Evolutionary conservation across 2,888 invertebrate species (phyloP).

Genomic region (Chloroclystis v-ata): DNA sequence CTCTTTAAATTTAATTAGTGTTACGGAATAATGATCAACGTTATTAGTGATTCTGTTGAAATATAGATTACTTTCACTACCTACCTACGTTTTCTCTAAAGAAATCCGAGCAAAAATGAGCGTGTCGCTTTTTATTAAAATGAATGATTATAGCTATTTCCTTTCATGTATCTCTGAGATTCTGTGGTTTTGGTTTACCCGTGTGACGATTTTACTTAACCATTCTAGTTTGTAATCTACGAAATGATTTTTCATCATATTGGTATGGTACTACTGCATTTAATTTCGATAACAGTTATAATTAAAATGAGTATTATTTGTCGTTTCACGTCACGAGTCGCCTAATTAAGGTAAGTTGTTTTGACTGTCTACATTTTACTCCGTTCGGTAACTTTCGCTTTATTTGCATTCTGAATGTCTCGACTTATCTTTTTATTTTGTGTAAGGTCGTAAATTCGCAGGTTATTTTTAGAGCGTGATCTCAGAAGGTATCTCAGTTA

Average conservation of each 20-base stretch:
- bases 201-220: conserved; percentile 8
- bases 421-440: conserved; percentile 24
- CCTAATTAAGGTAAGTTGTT: conserved; percentile 21
- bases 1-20: conserved; percentile 11
- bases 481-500: conserved; percentile 26
- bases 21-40: conserved; percentile 26
- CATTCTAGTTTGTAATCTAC: not conserved
- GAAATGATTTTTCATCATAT: not conserved
- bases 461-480: conserved; percentile 30
- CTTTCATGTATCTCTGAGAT: conserved; percentile 30
- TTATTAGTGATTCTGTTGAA: conserved; percentile 34
- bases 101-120: conserved; percentile 31
- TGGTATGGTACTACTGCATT: conserved; percentile 1
- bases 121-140: conserved; percentile 42
- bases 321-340: conserved; percentile 10
- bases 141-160: conserved; percentile 43
- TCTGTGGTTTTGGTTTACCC: conserved; percentile 24
- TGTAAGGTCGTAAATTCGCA: conserved; percentile 22
- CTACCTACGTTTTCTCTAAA: conserved; percentile 33
- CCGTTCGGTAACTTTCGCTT: conserved; percentile 29
- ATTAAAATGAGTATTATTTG: not conserved
- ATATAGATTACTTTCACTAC: conserved; percentile 53
- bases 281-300: conserved; percentile 4
- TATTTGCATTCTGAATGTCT: conserved; percentile 30
- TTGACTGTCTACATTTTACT: conserved; percentile 19